Conservation (phyloP, 1,140 invertebrate genomes). For the Phymorhynchus buccinoides region DNA sequence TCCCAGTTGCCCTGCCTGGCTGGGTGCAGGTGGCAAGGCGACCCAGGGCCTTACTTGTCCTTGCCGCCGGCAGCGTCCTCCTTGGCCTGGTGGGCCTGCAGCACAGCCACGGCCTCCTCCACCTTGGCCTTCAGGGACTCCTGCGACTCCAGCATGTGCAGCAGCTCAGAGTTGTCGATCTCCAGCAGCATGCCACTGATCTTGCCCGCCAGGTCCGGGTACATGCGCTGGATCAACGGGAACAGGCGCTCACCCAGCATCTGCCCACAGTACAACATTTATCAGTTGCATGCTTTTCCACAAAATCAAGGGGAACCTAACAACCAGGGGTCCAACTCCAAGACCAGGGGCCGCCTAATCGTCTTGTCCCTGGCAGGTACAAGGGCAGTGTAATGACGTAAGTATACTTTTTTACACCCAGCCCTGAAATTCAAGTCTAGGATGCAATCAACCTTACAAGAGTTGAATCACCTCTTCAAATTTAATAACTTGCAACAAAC, state of each 20-base stretch:
- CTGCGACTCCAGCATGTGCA: constrained; percentile 98
- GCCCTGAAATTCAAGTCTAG: too few species aligned
- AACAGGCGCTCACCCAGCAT: constrained; percentile 98
- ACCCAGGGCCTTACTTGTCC: constrained; percentile 1
- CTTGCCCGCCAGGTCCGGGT: constrained; percentile 94
- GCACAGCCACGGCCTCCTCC: constrained; percentile 96
- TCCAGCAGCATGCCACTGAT: constrained; percentile 99
- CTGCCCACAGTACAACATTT: too few species aligned
- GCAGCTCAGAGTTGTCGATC: constrained; percentile 98
- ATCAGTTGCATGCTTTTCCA: too few species aligned
- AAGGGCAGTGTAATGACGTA: too few species aligned
- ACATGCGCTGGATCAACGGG: constrained; percentile 95
- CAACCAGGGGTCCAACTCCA: too few species aligned
- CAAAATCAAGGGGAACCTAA: too few species aligned
- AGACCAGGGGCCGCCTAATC: too few species aligned
- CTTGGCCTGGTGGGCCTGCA: constrained; percentile 97
- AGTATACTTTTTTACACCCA: too few species aligned
- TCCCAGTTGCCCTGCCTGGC: neutral
- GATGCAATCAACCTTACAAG: too few species aligned
- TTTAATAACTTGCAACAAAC: too few species aligned
- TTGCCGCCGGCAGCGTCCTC: constrained; percentile 74
- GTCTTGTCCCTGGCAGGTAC: too few species aligned
- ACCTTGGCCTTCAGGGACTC: constrained; percentile 97
- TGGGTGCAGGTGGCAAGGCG: neutral
- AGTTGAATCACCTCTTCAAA: too few species aligned